These are phyloP conservation scores for Columbina picui DNA, from an alignment of 2,113 vertebrate genomes.

Conservation along the genomic window DNA sequence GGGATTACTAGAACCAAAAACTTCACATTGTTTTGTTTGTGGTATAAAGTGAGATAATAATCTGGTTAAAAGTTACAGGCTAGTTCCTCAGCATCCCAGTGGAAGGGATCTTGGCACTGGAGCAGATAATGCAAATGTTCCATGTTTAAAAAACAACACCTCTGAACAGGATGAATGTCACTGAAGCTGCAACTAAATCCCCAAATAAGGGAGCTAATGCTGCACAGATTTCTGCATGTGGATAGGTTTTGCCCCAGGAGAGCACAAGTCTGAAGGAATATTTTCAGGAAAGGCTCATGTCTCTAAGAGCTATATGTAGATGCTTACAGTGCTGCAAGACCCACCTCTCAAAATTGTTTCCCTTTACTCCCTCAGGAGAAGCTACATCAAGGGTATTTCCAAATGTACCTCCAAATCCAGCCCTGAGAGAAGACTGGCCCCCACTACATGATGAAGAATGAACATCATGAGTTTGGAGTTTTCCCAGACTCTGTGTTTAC, in stretches of 20 bases:
- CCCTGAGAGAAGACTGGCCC: neutral
- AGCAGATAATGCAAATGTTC: neutral
- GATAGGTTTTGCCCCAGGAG: neutral
- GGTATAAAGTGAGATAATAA: neutral
- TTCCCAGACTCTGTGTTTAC: neutral
- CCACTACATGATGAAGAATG: neutral
- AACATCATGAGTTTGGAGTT: neutral
- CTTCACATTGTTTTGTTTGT: neutral
- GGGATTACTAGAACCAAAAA: neutral
- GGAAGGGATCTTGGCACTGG: neutral
- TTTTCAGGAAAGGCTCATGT: neutral
- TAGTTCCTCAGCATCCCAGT: neutral
- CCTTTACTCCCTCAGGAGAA: neutral
- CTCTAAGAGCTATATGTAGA: neutral
- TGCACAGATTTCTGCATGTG: neutral
- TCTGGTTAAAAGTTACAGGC: neutral
- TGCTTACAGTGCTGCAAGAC: neutral
- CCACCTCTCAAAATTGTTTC: neutral
- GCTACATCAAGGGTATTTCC: neutral
- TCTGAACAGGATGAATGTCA: neutral
- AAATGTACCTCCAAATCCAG: neutral
- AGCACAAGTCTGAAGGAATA: neutral
- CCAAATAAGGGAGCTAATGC: neutral
- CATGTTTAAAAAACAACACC: neutral
- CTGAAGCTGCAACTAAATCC: neutral